Percentiles rank a stretch among this genome's conserved stretches.
Conservation (phyloP, 2,888 invertebrate genomes). For the Perithous albicinctus region DNA sequence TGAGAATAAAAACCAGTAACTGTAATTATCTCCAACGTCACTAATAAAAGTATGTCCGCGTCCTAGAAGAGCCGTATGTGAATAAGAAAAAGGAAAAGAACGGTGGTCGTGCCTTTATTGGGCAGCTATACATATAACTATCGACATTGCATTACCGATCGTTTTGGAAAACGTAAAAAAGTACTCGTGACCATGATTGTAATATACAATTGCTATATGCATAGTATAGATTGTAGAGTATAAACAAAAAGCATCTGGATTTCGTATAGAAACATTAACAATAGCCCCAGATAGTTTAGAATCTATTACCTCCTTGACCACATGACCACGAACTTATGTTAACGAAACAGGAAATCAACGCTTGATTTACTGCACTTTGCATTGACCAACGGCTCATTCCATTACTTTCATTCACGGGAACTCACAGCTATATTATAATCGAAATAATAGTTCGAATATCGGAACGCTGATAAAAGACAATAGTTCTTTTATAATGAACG, state of each 20-base stretch:
- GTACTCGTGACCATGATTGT: background rate
- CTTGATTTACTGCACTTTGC: conserved; percentile 13
- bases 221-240: background rate
- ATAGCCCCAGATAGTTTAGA: conserved; percentile 33
- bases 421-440: background rate
- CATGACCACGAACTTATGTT: conserved; percentile 35
- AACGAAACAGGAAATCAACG: conserved; percentile 24
- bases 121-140: background rate
- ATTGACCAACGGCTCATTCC: background rate
- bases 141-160: conserved; percentile 8
- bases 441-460: too few relatives aligned
- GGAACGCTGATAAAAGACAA: too few relatives aligned
- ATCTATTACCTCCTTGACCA: conserved; percentile 25
- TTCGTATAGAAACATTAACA: too few relatives aligned
- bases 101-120: background rate
- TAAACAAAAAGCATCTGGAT: too few relatives aligned
- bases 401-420: background rate
- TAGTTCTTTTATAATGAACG: too few relatives aligned
- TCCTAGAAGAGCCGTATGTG: background rate
- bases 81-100: background rate
- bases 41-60: background rate
- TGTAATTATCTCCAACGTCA: background rate
- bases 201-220: background rate
- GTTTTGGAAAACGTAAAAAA: too few relatives aligned
- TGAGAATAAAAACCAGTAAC: too few relatives aligned